Conservation (phyloP, 2,888 invertebrate genomes). For the Rhingia rostrata region DNA sequence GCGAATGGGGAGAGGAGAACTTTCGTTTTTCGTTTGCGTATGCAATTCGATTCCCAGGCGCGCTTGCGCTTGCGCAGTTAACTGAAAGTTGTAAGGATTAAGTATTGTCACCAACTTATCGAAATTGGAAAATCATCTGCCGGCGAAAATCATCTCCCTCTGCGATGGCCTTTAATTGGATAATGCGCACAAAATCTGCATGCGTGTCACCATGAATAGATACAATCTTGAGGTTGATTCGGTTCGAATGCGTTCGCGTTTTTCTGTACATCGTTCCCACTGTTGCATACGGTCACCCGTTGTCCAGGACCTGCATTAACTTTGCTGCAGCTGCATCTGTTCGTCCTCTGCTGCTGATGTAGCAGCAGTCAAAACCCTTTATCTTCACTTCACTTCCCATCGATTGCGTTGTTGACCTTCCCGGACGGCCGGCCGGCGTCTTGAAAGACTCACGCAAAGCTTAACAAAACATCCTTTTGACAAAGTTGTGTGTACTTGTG, state of each 20-base stretch:
- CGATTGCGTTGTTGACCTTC: constrained; percentile 67
- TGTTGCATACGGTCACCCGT: neutral
- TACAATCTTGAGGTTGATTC: constrained; percentile 70
- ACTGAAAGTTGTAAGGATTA: constrained; percentile 8
- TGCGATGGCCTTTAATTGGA: constrained; percentile 66
- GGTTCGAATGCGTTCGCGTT: constrained; percentile 63
- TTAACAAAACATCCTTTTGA: constrained; percentile 69
- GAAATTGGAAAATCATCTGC: constrained; percentile 12
- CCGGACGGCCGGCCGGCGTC: constrained; percentile 36
- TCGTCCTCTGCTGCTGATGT: constrained; percentile 42
- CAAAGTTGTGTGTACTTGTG: constrained; percentile 67
- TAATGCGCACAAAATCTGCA: constrained; percentile 59
- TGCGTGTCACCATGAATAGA: constrained; percentile 69
- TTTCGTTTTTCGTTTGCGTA: constrained; percentile 46
- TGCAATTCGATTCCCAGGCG: constrained; percentile 16
- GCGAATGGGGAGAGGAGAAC: constrained; percentile 16
- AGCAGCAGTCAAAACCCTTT: constrained; percentile 71
- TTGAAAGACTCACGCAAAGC: constrained; percentile 71
- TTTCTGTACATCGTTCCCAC: constrained; percentile 17
- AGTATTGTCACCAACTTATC: constrained; percentile 6
- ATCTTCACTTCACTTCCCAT: constrained; percentile 71
- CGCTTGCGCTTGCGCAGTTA: neutral
- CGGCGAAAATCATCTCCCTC: constrained; percentile 18
- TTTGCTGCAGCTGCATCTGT: constrained; percentile 64
- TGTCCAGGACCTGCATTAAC: constrained; percentile 63